Evolutionary conservation across 2,113 vertebrate species (phyloP).

Genomic region (Callocephalon fimbriatum): DNA sequence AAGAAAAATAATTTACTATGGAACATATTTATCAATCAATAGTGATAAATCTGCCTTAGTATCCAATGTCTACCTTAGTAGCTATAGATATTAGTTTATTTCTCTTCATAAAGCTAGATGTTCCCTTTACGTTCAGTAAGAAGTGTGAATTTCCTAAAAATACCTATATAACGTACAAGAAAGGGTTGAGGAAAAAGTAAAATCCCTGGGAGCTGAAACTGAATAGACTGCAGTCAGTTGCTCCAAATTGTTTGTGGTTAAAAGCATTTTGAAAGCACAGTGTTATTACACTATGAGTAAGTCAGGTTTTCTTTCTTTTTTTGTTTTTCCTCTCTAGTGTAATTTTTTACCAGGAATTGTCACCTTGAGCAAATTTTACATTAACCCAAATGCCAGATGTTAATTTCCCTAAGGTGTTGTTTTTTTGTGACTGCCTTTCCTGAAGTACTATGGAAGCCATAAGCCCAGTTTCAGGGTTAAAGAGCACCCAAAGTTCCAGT

Average conservation of each 20-base stretch:
- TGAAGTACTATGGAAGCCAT: neutral
- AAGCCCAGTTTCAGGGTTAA: neutral
- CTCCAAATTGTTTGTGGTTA: constrained; percentile 74
- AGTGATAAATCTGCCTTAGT: neutral
- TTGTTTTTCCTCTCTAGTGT: neutral
- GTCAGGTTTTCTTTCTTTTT: constrained; percentile 26
- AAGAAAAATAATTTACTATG: neutral
- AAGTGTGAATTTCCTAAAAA: constrained; percentile 67
- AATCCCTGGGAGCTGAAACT: constrained; percentile 69
- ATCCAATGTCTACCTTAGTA: neutral
- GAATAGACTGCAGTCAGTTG: constrained; percentile 73
- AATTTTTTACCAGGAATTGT: constrained; percentile 62
- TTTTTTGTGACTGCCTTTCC: neutral
- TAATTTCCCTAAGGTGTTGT: constrained; percentile 5
- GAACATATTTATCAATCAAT: neutral
- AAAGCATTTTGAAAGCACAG: constrained; percentile 68
- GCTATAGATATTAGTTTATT: neutral
- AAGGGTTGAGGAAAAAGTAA: constrained; percentile 59
- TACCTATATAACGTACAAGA: constrained; percentile 57
- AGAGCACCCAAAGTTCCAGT: constrained; percentile 14
- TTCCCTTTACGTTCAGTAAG: constrained; percentile 14
- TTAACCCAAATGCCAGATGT: constrained; percentile 44
- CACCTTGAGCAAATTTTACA: constrained; percentile 51
- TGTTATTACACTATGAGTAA: constrained; percentile 66
- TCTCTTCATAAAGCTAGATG: constrained; percentile 11